Conservation (phyloP, 1,140 invertebrate species). For the Drosophila subpulchrella region DNA sequence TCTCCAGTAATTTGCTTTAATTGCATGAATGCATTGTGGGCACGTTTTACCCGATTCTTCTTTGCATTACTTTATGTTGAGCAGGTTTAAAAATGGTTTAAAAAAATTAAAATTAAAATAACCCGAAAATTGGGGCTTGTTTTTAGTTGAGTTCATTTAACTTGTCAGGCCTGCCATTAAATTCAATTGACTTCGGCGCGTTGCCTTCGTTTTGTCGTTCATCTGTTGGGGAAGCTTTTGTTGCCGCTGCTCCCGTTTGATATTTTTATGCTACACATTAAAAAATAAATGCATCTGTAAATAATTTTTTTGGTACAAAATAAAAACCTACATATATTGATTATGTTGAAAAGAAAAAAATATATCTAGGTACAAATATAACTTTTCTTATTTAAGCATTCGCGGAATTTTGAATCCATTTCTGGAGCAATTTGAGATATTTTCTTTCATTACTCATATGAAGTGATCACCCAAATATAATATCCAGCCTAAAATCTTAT, state of each 20-base stretch:
- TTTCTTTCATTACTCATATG: no score
- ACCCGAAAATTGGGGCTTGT: conserved; percentile 37
- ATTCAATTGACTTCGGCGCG: conserved; percentile 57
- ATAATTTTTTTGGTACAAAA: no score
- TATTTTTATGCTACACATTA: conserved; percentile 38
- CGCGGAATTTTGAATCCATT: no score
- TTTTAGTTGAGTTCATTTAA: conserved; percentile 58
- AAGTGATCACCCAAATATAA: no score
- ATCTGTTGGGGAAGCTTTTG: conserved; percentile 19
- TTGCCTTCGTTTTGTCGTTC: conserved; percentile 39
- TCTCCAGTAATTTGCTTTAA: conserved; percentile 39
- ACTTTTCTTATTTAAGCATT: no score
- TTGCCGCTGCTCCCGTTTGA: conserved; percentile 33
- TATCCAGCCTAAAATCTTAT: no score
- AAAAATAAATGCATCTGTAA: background rate
- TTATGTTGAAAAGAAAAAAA: no score
- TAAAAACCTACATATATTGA: no score
- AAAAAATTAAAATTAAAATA: background rate
- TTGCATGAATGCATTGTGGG: conserved; percentile 33
- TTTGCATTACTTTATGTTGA: conserved; percentile 26
- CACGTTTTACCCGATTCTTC: conserved; percentile 25
- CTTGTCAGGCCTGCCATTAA: conserved; percentile 62
- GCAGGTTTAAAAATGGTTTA: conserved; percentile 17
- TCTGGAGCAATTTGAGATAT: no score
- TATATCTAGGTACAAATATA: no score